Evolutionary conservation across 2,113 vertebrate species (phyloP).

Genomic region (Hypanus sabinus): DNA sequence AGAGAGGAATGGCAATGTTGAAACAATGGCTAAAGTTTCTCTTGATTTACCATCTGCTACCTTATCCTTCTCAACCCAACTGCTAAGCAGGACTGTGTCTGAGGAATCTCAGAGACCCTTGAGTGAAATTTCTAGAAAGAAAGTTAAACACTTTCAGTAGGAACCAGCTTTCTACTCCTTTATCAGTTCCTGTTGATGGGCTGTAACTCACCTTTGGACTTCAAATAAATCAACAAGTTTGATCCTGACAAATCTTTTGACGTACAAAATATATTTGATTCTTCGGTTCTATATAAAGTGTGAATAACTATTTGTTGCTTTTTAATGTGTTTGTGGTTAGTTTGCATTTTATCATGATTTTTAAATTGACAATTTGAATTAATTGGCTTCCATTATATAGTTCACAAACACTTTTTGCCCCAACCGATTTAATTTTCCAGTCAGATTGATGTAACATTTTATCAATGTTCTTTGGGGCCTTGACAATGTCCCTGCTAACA

Average conservation of each 20-base stretch:
- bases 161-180: neutral
- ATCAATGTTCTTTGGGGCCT: neutral
- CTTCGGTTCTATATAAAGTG: neutral
- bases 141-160: too few species aligned
- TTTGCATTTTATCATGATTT: neutral
- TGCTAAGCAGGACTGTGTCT: neutral
- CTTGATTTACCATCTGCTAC: neutral
- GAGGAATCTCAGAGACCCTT: too few species aligned
- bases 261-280: neutral
- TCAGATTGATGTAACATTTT: neutral
- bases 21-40: neutral
- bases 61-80: neutral
- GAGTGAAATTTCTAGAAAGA: too few species aligned
- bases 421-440: neutral
- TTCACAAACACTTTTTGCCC: neutral
- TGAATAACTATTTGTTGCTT: neutral
- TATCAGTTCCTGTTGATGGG: neutral
- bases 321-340: neutral
- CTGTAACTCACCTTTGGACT: neutral
- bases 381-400: neutral
- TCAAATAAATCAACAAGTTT: neutral
- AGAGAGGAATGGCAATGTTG: neutral
- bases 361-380: neutral
- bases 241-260: neutral
- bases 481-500: neutral